Conservation (phyloP, 2,888 invertebrate genomes). For the Dicycla oo region DNA sequence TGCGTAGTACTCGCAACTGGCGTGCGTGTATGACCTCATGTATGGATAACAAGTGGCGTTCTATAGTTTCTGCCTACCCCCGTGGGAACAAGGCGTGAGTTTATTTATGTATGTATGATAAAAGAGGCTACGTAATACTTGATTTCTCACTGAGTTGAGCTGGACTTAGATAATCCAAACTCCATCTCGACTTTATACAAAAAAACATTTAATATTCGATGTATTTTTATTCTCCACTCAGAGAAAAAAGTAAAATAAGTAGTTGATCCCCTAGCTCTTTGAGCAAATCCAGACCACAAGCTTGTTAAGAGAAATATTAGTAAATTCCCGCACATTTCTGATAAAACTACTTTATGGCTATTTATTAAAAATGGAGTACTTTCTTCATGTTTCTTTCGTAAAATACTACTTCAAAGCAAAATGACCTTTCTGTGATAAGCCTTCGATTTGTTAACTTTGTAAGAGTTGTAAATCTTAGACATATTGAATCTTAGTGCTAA, state of each 20-base stretch:
- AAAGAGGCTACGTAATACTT: not conserved
- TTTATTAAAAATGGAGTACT: conserved; percentile 44
- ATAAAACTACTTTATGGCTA: conserved; percentile 30
- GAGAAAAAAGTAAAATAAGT: conserved; percentile 14
- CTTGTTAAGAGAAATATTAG: conserved; percentile 52
- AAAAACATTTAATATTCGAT: conserved; percentile 4
- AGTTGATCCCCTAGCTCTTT: conserved; percentile 36
- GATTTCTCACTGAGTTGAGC: too few relatives aligned
- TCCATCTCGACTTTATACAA: not conserved
- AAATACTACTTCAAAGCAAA: conserved; percentile 40
- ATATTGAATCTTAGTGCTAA: conserved; percentile 23
- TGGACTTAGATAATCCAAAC: too few relatives aligned
- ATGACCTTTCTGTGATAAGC: conserved; percentile 27
- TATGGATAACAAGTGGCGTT: too few relatives aligned
- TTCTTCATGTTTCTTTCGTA: conserved; percentile 22
- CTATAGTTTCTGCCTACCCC: too few relatives aligned
- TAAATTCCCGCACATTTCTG: conserved; percentile 44
- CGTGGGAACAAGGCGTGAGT: too few relatives aligned
- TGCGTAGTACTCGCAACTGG: too few relatives aligned
- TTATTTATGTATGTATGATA: not conserved
- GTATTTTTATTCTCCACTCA: not conserved
- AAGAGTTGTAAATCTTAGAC: conserved; percentile 34
- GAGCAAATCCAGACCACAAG: conserved; percentile 34
- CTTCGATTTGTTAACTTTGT: conserved; percentile 41
- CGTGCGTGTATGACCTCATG: too few relatives aligned